Evolutionary conservation across 2,888 invertebrate species (phyloP), one percentile per base, ranked within the genome.

Genomic region (Galerucella pusilla): DNA sequence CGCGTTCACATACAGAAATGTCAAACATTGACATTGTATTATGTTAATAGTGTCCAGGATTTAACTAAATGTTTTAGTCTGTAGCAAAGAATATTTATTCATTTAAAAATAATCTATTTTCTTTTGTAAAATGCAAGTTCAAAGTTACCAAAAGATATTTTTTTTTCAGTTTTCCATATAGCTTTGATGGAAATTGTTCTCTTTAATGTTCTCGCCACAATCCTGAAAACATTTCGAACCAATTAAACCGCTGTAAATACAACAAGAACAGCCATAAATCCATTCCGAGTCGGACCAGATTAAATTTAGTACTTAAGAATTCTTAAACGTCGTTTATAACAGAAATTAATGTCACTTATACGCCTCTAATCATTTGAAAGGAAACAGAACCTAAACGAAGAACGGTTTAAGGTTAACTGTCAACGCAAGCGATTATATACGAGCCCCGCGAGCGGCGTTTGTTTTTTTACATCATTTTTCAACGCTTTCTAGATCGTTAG

Each of bases 401-500:
- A 73, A 42, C 60, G 61, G 67, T 60, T 74, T 76, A 66, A 76
- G 75, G 81, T 77, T 77, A 77, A 79, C 77, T 77, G 79, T 80
- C 81, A 81, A 79, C 79, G 80, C 77, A 80, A 78, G 66, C 75
- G 79, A 78, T 84, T 85, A 85, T 85, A 84, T 85, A 85, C 85
- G 46, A 69, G 28, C 74, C 76, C 81, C 74, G 77, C 80, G 67
- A 77, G 79, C 76, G 76, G 81, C 80, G 82, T 83, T 82, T 81
- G 81, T 84, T 84, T 84, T 57, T 85, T 84, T 81, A 81, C 81
- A 80, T 86, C 85, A 86, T 87, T 87, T 87, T 87, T 87, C 87
- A 86, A 84, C 85, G 86, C 84, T 83, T 79, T 81, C 81, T 82
- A 83, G 85, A 86, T 87, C 87, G 87, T 87, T 87, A 87, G 85